A percentile compares a stretch with the other conserved stretches of the same genome.
phyloP scores from a whole-genome alignment of 2,113 vertebrate genomes.

The Cololabis saira region DNA sequence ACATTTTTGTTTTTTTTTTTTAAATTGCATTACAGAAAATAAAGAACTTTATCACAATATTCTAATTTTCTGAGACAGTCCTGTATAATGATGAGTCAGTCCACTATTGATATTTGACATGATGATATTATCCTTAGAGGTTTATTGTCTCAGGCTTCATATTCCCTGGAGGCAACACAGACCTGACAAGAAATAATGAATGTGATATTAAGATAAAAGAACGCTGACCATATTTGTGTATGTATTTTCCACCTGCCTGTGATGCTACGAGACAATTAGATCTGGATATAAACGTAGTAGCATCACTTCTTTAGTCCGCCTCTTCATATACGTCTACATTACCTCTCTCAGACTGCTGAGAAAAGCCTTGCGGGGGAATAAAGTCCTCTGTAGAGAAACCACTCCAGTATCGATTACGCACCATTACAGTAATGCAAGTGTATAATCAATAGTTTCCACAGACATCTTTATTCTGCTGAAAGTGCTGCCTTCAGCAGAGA shows the following conservation, averaged over 20 bases:
- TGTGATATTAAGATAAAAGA: neutral
- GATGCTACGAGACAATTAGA: slow-evolving; percentile 41
- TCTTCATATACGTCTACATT: neutral
- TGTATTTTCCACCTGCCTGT: slow-evolving; percentile 51
- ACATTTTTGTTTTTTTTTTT: no score
- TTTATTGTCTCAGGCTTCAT: neutral
- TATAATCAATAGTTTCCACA: slow-evolving; percentile 16
- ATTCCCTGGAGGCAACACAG: neutral
- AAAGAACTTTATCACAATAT: no score
- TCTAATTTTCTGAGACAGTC: no score
- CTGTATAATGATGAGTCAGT: no score
- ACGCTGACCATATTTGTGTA: no score
- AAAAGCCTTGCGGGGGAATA: neutral
- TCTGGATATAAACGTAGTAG: slow-evolving; percentile 21
- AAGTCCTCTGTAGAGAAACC: neutral
- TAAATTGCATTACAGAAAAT: no score
- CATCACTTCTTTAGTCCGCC: neutral
- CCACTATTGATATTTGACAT: no score
- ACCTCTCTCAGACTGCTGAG: neutral
- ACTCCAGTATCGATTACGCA: neutral
- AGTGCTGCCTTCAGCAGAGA: neutral
- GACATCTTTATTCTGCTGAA: neutral
- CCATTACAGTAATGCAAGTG: neutral
- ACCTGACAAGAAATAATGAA: no score
- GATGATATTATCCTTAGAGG: no score